Evolutionary conservation across 23 tunicate genomes (phyloP).

Genomic region (Styela clava): DNA sequence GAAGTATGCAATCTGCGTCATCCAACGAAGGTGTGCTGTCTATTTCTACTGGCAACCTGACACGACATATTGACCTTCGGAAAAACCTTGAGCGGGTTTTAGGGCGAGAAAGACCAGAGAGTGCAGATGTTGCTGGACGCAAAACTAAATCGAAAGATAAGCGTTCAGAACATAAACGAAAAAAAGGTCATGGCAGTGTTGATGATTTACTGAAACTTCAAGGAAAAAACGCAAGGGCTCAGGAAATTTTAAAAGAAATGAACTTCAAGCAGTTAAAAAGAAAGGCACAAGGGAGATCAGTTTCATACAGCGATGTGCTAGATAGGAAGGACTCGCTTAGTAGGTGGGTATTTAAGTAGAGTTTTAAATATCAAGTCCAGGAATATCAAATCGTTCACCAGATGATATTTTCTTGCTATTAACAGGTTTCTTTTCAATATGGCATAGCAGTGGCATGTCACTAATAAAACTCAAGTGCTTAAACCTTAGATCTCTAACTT

Average conservation of each 20-base stretch:
- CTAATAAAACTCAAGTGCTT: no score
- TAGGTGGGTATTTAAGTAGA: no score
- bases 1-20: conserved; percentile 13
- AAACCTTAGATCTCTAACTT: no score
- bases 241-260: conserved; percentile 3
- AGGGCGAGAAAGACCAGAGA: neutral
- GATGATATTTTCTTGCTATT: no score
- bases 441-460: no score
- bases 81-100: conserved; percentile 6
- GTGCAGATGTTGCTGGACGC: neutral
- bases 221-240: neutral
- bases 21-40: conserved; percentile 22
- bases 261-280: neutral
- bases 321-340: neutral
- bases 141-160: neutral
- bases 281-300: neutral
- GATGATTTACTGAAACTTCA: conserved; percentile 11
- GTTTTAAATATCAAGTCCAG: no score
- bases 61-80: conserved; percentile 1
- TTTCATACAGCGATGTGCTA: neutral
- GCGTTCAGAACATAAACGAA: neutral
- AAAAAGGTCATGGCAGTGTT: neutral
- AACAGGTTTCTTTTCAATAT: no score
- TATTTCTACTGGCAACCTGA: conserved; percentile 1
- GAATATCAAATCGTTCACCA: no score